Evolutionary conservation across 2,113 vertebrate species (phyloP), one percentile per base, ranked within the genome.

Genomic region (Seriola dumerili): DNA sequence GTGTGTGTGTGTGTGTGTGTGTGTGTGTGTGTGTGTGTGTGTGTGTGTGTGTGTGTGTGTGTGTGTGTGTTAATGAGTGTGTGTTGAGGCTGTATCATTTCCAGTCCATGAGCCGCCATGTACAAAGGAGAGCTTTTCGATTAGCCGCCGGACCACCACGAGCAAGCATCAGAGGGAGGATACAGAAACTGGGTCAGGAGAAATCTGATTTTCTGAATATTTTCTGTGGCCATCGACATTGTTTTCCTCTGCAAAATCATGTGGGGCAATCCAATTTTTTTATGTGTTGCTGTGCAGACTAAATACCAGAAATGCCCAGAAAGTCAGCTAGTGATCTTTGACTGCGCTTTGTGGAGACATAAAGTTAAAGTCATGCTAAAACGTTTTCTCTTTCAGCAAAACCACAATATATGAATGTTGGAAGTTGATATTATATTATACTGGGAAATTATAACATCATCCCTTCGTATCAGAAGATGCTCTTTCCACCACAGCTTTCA

Each of bases 61-160:
- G 52, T 55, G 19, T 52, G 19, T 21, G n/a, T 23, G 6, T 52
- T 8, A 64, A 23, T 57, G 21, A 46, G 10, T 58, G 59, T 67
- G 48, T 68, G 66, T 55, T 42, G 55, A 55, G 10, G n/a, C 52
- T 23, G 52, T 55, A 55, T 68, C 58, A 58, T 38, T 11, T 64
- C n/a, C 38, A 23, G 48, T 17, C 29, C 61, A 21, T 38, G 38
- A 50, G 16, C 70, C 46, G 9, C 64, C 57, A 6, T 29, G 21
- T 64, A 50, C 32, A 59, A 38, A 59, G 40, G n/a, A 34, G 21
- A 17, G 23, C 13, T 50, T 50, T 38, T 55, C 8, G 42, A 63
- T 66, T 32, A 36, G 40, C 40, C 23, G 13, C 76, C 68, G 63
- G 13, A 65, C 11, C 66, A 57, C 23, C 19, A 12, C 0, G 6